Percentiles rank a stretch among this genome's conserved stretches.
Conservation (phyloP, 2,888 invertebrate genomes). For the Stenurella melanura region DNA sequence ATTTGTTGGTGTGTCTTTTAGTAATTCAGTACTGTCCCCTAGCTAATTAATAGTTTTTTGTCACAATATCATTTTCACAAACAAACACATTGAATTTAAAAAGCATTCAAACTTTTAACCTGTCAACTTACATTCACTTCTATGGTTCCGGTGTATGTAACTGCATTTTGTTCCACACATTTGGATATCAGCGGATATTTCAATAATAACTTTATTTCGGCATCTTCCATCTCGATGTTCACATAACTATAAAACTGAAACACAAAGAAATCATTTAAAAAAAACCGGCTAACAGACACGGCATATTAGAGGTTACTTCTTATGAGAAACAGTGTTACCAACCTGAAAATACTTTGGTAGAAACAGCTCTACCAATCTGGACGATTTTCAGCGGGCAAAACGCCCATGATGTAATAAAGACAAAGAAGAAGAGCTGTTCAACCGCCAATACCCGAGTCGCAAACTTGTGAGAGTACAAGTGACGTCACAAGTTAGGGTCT, state of each 20-base stretch:
- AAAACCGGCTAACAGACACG: background rate
- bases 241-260: background rate
- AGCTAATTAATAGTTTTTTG: too few relatives aligned
- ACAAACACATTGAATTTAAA: too few relatives aligned
- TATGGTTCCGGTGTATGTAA: constrained; percentile 59
- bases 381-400: background rate
- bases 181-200: constrained; percentile 63
- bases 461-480: constrained; percentile 81
- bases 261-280: background rate
- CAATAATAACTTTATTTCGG: constrained; percentile 53
- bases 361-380: background rate
- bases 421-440: constrained; percentile 56
- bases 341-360: constrained; percentile 11
- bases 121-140: constrained; percentile 54
- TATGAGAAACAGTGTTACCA: constrained; percentile 18
- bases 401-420: constrained; percentile 10
- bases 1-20: too few relatives aligned
- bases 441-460: constrained; percentile 83
- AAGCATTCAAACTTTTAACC: too few relatives aligned
- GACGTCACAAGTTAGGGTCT: constrained; percentile 86
- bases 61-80: too few relatives aligned
- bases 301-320: constrained; percentile 17
- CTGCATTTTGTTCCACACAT: constrained; percentile 48
- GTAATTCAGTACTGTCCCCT: too few relatives aligned
- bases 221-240: constrained; percentile 10